Evolutionary conservation across 2,113 vertebrate genomes (phyloP).

Genomic region (Ancistrus triradiatus): DNA sequence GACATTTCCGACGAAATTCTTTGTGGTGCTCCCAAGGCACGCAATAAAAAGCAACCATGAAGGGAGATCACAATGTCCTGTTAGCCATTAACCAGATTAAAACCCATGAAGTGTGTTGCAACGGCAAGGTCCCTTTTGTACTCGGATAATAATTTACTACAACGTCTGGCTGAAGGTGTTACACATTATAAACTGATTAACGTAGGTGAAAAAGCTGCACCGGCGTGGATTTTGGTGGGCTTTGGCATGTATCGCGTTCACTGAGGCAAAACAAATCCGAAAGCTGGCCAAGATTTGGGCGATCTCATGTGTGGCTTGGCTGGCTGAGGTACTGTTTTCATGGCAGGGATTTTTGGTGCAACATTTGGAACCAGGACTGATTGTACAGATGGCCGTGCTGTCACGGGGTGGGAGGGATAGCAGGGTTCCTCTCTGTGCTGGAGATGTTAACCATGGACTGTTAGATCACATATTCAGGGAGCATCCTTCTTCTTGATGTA

Average conservation of each 20-base stretch:
- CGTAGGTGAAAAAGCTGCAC: too few relatives aligned
- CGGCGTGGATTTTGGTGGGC: constrained; percentile 2
- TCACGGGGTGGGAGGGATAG: not conserved
- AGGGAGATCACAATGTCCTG: not conserved
- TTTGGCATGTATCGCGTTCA: not conserved
- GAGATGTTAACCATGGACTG: not conserved
- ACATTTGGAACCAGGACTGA: not conserved
- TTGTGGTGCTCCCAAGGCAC: constrained; percentile 31
- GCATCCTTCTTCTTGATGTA: not conserved
- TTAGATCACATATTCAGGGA: not conserved
- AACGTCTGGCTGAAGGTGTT: too few relatives aligned
- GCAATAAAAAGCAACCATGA: constrained; percentile 55
- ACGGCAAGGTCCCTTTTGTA: not conserved
- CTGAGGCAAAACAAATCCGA: constrained; percentile 7
- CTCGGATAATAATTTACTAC: too few relatives aligned
- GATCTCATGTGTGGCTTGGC: not conserved
- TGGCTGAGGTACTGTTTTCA: not conserved
- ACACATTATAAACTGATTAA: too few relatives aligned
- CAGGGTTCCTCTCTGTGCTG: not conserved
- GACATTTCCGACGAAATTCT: constrained; percentile 50
- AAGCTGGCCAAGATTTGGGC: not conserved
- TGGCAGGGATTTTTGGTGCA: not conserved
- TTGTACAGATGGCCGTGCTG: constrained; percentile 11
- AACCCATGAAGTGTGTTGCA: not conserved
- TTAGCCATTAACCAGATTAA: not conserved